Base-by-base conservation (phyloP, 2,113 vertebrate genomes). In the Geococcyx californianus region DNA sequence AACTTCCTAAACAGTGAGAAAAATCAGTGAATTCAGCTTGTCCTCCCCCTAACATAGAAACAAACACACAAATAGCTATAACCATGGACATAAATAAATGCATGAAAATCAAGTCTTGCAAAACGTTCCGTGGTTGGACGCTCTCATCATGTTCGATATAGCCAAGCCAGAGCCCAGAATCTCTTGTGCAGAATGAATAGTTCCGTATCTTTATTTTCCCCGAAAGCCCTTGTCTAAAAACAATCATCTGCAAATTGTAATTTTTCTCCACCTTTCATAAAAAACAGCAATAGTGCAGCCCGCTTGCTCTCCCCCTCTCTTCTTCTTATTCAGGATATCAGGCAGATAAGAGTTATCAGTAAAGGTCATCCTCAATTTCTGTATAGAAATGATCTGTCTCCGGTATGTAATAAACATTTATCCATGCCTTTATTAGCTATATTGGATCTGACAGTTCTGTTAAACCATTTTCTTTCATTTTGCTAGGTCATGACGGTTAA, bases 291-390 rank as follows among this genome's bases (percentile, higher is more conserved):
- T 80, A 94, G 91, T 13, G 3, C 79, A 91, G 60, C 85, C 56
- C 67, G 91, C 84, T 52, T 11, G 23, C 51, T 94, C 85, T 92
- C 83, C 92, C 94, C 75, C 95, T 96, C 94, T 95, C 94, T 95
- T 93, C 68, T 95, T 94, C 97, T 99, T 98, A 98, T 98, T 97
- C 98, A 95, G 98, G 97, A 98, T 98, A 97, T 97, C 97, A 98
- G 98, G 97, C 98, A 98, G 98, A 98, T 97, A 99, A 98, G 98
- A 99, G 98, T 99, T 99, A 99, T 99, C 99, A 98, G 97, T 97
- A 99, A 99, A 99, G 99, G 99, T 99, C 99, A 99, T 99, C 98
- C 98, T 99, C 99, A 99, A 99, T 99, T 99, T 99, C 99, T 98
- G 98, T 98, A 98, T 98, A 99, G 99, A 99, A 99, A 99, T 99